These are phyloP conservation scores for Sinella curviseta DNA, from an alignment of 1,140 invertebrate genomes.

Conservation along the genomic window DNA sequence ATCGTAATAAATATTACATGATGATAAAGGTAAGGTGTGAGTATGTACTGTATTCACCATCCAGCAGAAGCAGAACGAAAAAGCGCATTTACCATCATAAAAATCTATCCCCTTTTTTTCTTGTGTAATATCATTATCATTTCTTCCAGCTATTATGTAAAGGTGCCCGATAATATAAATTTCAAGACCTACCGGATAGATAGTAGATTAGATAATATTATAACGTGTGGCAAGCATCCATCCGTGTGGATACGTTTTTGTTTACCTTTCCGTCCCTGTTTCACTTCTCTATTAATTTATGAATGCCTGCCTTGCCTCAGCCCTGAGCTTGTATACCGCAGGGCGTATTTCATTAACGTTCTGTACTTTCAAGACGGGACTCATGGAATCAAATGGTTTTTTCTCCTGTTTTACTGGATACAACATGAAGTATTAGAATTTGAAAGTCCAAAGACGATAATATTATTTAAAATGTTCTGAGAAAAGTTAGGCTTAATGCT, in stretches of 20 bases:
- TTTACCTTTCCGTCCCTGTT: neutral
- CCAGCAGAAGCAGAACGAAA: too few relatives aligned
- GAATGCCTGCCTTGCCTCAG: neutral
- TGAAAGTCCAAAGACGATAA: neutral
- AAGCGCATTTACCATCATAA: neutral
- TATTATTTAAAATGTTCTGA: too few relatives aligned
- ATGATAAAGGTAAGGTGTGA: too few relatives aligned
- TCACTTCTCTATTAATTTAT: conserved; percentile 8
- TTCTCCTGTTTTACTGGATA: too few relatives aligned
- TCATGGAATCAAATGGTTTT: neutral
- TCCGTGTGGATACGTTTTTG: neutral
- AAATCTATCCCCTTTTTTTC: neutral
- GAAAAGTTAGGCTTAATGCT: too few relatives aligned
- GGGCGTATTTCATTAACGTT: neutral
- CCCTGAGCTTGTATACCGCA: neutral
- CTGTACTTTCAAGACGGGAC: neutral
- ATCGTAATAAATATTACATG: too few relatives aligned
- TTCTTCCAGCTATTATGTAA: neutral
- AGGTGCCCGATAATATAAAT: neutral
- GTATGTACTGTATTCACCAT: too few relatives aligned
- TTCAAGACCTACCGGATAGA: conserved; percentile 18
- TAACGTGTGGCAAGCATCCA: neutral
- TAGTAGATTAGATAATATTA: conserved; percentile 1
- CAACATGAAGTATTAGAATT: neutral
- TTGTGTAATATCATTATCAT: conserved; percentile 1